phyloP scores from a whole-genome alignment of 35 echinoderm and acorn worm species.

The Holothuria glaberrima region DNA sequence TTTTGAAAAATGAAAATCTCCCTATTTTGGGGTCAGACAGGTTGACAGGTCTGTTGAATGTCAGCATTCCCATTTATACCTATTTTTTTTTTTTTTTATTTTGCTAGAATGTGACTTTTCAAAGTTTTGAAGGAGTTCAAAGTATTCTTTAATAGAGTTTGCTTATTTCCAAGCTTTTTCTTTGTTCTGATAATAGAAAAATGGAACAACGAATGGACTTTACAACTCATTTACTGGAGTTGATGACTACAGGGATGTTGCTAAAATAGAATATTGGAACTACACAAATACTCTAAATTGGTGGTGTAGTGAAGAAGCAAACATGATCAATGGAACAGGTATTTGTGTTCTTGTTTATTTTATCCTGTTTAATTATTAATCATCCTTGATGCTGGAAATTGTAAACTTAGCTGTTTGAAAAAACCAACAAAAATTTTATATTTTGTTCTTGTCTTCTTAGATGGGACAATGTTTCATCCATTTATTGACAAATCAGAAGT shows the following conservation, averaged over 20 bases:
- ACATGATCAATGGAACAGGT: constrained; percentile 99
- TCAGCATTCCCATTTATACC: too few species aligned
- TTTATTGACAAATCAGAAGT: constrained; percentile 53
- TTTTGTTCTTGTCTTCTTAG: constrained; percentile 1
- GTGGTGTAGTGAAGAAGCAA: constrained; percentile 84
- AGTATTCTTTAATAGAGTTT: too few species aligned
- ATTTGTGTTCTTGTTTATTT: background rate
- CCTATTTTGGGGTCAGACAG: too few species aligned
- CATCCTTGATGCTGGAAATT: background rate
- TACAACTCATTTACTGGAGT: constrained; percentile 77
- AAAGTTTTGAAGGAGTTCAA: too few species aligned
- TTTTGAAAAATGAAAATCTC: too few species aligned
- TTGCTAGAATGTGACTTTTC: too few species aligned
- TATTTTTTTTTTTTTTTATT: too few species aligned
- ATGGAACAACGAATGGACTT: constrained; percentile 59
- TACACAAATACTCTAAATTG: constrained; percentile 60
- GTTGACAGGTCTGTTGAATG: too few species aligned
- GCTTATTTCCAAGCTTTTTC: too few species aligned
- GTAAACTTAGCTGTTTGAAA: background rate
- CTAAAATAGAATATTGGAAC: constrained; percentile 71
- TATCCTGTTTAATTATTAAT: background rate
- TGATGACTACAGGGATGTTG: constrained; percentile 42
- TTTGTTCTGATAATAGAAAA: constrained; percentile 28
- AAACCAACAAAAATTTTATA: background rate
- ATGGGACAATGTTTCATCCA: constrained; percentile 63